Percentiles rank a stretch among this genome's conserved stretches.
Evolutionary conservation across 1,140 invertebrate genomes (phyloP).

Genomic region (Zophobas atratus): DNA sequence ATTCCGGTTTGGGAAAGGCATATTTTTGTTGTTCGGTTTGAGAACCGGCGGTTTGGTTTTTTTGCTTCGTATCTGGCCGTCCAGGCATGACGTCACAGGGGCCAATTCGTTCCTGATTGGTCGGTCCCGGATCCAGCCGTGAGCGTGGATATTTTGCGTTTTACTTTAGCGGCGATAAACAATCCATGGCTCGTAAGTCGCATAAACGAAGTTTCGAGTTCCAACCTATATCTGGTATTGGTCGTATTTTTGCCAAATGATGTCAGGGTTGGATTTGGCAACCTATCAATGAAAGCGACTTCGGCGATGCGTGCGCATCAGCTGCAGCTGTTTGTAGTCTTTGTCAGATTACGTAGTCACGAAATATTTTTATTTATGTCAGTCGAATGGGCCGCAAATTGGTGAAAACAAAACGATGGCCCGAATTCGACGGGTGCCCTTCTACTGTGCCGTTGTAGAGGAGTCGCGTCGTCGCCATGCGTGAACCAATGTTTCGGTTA

Average conservation of each 20-base stretch:
- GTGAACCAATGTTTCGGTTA: slow-evolving; percentile 37
- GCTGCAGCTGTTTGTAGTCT: slow-evolving; percentile 59
- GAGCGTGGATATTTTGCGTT: neutral
- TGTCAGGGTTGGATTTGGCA: slow-evolving; percentile 54
- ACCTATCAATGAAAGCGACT: slow-evolving; percentile 52
- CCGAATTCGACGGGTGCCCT: neutral
- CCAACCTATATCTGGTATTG: slow-evolving; percentile 19
- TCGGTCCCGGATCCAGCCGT: too few relatives aligned
- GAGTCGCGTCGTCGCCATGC: slow-evolving; percentile 29
- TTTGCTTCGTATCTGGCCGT: too few relatives aligned
- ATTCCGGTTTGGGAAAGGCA: too few relatives aligned
- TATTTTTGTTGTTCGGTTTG: too few relatives aligned
- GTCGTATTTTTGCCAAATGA: slow-evolving; percentile 40
- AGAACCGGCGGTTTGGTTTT: too few relatives aligned
- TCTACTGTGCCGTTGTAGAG: slow-evolving; percentile 17
- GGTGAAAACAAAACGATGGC: slow-evolving; percentile 49
- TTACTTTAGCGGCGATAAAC: neutral
- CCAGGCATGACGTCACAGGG: too few relatives aligned
- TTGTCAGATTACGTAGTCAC: slow-evolving; percentile 56
- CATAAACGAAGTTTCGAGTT: slow-evolving; percentile 8
- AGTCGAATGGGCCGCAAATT: slow-evolving; percentile 41
- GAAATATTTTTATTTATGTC: slow-evolving; percentile 55
- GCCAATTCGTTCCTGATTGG: too few relatives aligned
- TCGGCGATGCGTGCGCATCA: slow-evolving; percentile 51
- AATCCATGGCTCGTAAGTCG: neutral